Conservation (phyloP, 2,113 vertebrate species). For the Cyprinodon brontotheroides region DNA sequence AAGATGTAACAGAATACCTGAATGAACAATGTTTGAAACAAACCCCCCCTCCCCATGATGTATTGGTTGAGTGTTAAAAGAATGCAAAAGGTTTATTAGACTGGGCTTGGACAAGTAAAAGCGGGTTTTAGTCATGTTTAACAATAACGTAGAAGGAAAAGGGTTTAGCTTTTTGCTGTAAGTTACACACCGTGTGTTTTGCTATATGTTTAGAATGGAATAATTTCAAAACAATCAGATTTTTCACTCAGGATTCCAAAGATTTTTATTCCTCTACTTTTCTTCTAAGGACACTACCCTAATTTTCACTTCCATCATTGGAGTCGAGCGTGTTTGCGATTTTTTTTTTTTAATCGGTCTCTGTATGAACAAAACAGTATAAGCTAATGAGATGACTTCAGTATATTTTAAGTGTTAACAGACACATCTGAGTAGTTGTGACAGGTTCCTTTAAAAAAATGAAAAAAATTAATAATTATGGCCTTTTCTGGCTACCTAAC, state of each 20-base stretch:
- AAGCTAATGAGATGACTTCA: constrained; percentile 85
- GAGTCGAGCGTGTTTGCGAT: constrained; percentile 71
- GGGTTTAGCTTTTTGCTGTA: constrained; percentile 77
- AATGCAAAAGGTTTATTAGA: constrained; percentile 48
- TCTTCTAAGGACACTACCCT: constrained; percentile 44
- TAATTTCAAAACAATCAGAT: constrained; percentile 79
- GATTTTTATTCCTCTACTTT: constrained; percentile 62
- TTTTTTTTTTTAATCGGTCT: constrained; percentile 60
- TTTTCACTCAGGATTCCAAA: constrained; percentile 87
- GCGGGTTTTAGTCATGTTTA: constrained; percentile 82
- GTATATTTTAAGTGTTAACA: constrained; percentile 63
- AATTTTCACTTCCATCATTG: constrained; percentile 69
- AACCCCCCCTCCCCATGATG: background rate
- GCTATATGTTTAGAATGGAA: constrained; percentile 50
- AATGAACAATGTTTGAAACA: constrained; percentile 24
- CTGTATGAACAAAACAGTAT: constrained; percentile 77
- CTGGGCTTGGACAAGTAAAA: constrained; percentile 79
- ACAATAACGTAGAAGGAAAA: constrained; percentile 81
- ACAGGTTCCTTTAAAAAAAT: constrained; percentile 21
- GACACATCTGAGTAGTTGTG: constrained; percentile 55
- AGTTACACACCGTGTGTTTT: constrained; percentile 68
- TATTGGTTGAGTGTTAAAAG: constrained; percentile 63
- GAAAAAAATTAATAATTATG: background rate
- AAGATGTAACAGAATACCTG: constrained; percentile 20
- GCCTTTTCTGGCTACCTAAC: constrained; percentile 68